Evolutionary conservation across 1,140 invertebrate genomes (phyloP).

Genomic region (Popillia japonica): DNA sequence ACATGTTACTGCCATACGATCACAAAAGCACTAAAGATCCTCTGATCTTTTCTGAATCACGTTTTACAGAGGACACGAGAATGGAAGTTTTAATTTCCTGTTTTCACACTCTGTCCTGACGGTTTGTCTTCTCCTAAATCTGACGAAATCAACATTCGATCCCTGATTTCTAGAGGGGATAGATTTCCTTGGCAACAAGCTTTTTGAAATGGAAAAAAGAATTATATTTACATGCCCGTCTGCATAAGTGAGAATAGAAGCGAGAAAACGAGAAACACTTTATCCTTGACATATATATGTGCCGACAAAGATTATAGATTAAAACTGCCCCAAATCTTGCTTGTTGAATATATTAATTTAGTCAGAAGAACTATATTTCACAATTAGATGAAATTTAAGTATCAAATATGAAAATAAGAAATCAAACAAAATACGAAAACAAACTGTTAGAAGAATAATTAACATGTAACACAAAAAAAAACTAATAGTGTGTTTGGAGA

Average conservation of each 20-base stretch:
- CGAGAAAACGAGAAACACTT: too few relatives aligned
- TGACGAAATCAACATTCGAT: conserved; percentile 13
- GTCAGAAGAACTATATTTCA: too few relatives aligned
- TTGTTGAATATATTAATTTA: too few relatives aligned
- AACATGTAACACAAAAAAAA: too few relatives aligned
- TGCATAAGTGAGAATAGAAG: not conserved
- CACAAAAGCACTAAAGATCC: not conserved
- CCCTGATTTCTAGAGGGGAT: not conserved
- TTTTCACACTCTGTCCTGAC: conserved; percentile 5
- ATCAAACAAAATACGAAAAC: too few relatives aligned
- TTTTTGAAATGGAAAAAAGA: not conserved
- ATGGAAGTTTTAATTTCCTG: conserved; percentile 32
- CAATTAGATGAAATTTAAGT: too few relatives aligned
- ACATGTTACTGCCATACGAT: not conserved
- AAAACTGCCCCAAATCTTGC: too few relatives aligned
- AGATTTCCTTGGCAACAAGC: not conserved
- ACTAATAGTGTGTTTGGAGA: too few relatives aligned
- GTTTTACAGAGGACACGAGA: not conserved
- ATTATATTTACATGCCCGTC: not conserved
- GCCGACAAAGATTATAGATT: too few relatives aligned
- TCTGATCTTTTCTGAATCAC: conserved; percentile 24
- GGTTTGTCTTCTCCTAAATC: conserved; percentile 10
- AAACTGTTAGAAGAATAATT: too few relatives aligned
- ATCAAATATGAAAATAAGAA: too few relatives aligned
- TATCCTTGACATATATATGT: too few relatives aligned